Evolutionary conservation across 2,888 invertebrate genomes (phyloP).

Genomic region (Dione juno): DNA sequence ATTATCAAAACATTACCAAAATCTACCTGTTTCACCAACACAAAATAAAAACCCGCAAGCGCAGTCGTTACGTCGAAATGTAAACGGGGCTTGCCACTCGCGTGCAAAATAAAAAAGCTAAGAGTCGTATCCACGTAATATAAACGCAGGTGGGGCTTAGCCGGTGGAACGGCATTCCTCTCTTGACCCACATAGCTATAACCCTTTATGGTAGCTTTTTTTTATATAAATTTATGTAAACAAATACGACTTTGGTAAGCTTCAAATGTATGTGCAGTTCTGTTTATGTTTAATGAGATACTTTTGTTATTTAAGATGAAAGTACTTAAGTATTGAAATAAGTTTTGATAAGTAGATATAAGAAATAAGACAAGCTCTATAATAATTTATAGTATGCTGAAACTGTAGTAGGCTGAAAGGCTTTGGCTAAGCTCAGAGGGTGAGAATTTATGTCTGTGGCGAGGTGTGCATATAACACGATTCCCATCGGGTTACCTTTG

Average conservation of each 20-base stretch:
- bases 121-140: conserved; percentile 34
- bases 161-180: conserved; percentile 76
- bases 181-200: conserved; percentile 75
- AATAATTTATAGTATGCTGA: too few species aligned
- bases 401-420: too few species aligned
- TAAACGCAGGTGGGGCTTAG: conserved; percentile 66
- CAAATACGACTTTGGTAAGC: conserved; percentile 35
- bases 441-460: too few species aligned
- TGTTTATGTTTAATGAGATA: not conserved
- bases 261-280: not conserved
- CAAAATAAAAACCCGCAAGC: not conserved
- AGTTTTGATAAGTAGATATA: too few species aligned
- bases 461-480: too few species aligned
- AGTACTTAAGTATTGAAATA: too few species aligned
- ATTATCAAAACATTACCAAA: not conserved
- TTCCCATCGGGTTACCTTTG: too few species aligned
- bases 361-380: too few species aligned
- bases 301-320: too few species aligned
- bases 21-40: not conserved
- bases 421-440: too few species aligned
- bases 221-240: conserved; percentile 40
- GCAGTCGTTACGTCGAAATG: conserved; percentile 23
- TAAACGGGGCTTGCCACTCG: conserved; percentile 24
- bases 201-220: conserved; percentile 45
- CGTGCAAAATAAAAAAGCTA: conserved; percentile 29